Evolutionary conservation across 2,888 invertebrate genomes (phyloP).

Genomic region (Anodontia alba): DNA sequence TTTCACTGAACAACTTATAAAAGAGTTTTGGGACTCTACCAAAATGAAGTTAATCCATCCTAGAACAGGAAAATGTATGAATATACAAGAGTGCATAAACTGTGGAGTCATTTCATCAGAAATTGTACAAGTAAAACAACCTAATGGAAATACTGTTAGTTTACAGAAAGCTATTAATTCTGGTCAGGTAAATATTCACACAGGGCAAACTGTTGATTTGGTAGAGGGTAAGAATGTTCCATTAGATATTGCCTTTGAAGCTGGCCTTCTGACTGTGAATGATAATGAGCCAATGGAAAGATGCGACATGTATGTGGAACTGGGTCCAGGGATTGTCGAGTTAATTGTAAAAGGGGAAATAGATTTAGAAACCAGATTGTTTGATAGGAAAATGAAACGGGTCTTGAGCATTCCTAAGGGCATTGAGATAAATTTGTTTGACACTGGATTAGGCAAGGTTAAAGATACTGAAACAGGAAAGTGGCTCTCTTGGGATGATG

Average conservation of each 20-base stretch:
- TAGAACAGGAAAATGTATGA: conserved; percentile 67
- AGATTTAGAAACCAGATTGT: conserved; percentile 51
- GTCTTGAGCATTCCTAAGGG: conserved; percentile 65
- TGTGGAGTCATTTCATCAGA: conserved; percentile 73
- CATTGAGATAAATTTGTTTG: conserved; percentile 76
- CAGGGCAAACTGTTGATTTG: conserved; percentile 84
- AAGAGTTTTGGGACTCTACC: conserved; percentile 71
- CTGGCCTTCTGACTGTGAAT: conserved; percentile 67
- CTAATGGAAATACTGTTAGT: conserved; percentile 65
- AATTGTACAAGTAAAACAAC: conserved; percentile 63
- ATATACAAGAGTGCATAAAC: conserved; percentile 75
- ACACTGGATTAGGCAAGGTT: conserved; percentile 86
- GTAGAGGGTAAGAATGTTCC: conserved; percentile 86
- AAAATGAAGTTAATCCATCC: conserved; percentile 71
- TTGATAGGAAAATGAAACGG: conserved; percentile 67
- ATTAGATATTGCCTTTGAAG: conserved; percentile 73
- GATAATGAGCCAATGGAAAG: conserved; percentile 61
- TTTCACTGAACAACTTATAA: conserved; percentile 66
- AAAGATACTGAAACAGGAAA: conserved; percentile 74
- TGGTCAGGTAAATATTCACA: conserved; percentile 90
- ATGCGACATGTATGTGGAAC: conserved; percentile 64
- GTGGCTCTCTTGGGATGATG: conserved; percentile 77
- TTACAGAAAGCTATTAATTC: conserved; percentile 75
- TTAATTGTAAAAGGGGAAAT: conserved; percentile 63
- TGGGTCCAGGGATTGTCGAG: conserved; percentile 68